phyloP scores from a whole-genome alignment of 1,140 invertebrate genomes.

The Drosophila murphyi region DNA sequence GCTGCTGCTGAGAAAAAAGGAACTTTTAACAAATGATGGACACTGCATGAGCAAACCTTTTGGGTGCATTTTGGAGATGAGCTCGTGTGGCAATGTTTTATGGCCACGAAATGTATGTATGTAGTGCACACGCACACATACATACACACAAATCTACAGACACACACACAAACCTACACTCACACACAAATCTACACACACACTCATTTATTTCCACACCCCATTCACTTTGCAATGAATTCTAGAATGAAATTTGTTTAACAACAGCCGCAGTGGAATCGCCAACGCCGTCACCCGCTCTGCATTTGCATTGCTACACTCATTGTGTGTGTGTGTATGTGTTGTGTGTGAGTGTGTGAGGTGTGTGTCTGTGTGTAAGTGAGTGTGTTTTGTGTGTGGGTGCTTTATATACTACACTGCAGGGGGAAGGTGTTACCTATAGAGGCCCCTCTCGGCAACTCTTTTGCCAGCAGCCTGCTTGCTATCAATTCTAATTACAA shows the following conservation, averaged over 20 bases:
- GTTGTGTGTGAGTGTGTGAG: neutral
- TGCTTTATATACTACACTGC: neutral
- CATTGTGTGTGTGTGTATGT: neutral
- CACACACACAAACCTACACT: neutral
- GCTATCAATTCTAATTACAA: constrained; percentile 82
- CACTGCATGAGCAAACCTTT: constrained; percentile 44
- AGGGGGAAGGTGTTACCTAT: neutral
- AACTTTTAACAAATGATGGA: constrained; percentile 69
- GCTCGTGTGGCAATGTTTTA: no score
- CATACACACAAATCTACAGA: constrained; percentile 21
- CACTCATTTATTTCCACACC: neutral
- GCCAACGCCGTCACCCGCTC: constrained; percentile 5
- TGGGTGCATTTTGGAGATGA: neutral
- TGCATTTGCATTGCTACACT: constrained; percentile 23
- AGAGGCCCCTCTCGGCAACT: neutral
- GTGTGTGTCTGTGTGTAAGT: neutral
- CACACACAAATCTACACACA: neutral
- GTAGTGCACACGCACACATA: constrained; percentile 40
- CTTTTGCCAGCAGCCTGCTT: constrained; percentile 44
- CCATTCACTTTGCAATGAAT: constrained; percentile 2
- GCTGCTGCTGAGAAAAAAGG: constrained; percentile 6
- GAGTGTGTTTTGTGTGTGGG: constrained; percentile 5
- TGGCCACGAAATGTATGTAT: no score
- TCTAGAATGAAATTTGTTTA: constrained; percentile 76
- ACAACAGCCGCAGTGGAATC: constrained; percentile 47